Base-by-base conservation (phyloP, 92 coral and sea anemone genomes). In the Micromussa lordhowensis region DNA sequence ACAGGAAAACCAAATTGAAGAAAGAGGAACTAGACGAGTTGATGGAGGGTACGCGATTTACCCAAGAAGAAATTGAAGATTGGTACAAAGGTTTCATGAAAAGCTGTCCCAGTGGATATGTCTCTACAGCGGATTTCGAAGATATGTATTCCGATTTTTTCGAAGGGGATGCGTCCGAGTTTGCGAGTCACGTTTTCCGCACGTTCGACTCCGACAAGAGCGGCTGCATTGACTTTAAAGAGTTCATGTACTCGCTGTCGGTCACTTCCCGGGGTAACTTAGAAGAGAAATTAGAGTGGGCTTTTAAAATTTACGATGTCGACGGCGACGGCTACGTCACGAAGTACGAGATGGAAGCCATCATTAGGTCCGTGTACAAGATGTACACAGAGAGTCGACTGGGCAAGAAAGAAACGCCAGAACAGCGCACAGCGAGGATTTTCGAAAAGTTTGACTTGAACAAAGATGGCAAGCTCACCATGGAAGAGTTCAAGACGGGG, bases 231-330 rank as follows among this genome's bases (percentile, higher is more conserved):
- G 99, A 98, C 91, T 98, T 98, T 83, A 93, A 95, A 83, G 99
- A 98, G 71, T 98, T 98, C 88, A 86, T 98, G 94, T 87, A 93
- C 28, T 96, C 98, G 44, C 81, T 98, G 3, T 98, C 99, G 2
- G 89, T 94, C 82, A 94, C 99, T 7, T 96, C 99, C 0, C 93
- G 99, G 1, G 99, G 99, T 28, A 96, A 84, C 63, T 89, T 95
- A 18, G 99, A 98, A 64, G 98, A 98, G 88, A 98, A 98, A 79
- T 82, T 98, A 74, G 99, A 96, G 26, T 96, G 98, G 99, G 99
- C 99, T 10, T 98, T 98, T 80, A 88, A 85, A 34, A 93, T 98
- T 78, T 98, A 98, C 79, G 99, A 98, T 64, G 92, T 98, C 7
- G 96, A 98, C 72, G 98, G 98, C 17, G 95, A 98, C 73, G 99